Evolutionary conservation across 2,113 vertebrate species (phyloP).

Genomic region (Murina feae): DNA sequence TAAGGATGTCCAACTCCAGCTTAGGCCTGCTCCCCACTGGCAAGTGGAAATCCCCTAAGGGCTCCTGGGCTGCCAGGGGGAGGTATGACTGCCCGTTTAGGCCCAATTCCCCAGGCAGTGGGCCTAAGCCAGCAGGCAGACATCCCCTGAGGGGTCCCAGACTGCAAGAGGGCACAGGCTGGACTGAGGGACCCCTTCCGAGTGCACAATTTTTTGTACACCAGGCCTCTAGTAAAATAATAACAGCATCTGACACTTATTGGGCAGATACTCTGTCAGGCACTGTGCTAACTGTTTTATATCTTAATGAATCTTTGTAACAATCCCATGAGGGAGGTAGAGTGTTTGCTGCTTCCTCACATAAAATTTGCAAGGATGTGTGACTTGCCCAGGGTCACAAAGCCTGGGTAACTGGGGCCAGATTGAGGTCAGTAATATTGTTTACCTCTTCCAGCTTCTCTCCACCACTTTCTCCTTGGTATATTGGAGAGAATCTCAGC

Average conservation of each 20-base stretch:
- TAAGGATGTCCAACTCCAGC: too few relatives aligned
- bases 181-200: too few relatives aligned
- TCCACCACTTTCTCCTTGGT: neutral
- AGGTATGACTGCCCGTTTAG: too few relatives aligned
- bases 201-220: too few relatives aligned
- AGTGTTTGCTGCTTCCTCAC: neutral
- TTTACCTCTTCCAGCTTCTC: neutral
- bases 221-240: neutral
- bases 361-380: neutral
- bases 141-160: too few relatives aligned
- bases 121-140: too few relatives aligned
- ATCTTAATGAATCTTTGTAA: neutral
- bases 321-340: neutral
- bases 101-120: too few relatives aligned
- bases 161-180: too few relatives aligned
- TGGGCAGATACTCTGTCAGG: neutral
- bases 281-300: neutral
- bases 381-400: neutral
- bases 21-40: too few relatives aligned
- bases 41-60: too few relatives aligned
- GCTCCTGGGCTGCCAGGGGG: too few relatives aligned
- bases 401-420: neutral
- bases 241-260: neutral
- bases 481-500: neutral
- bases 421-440: neutral